Base-by-base conservation (phyloP, 92 coral and sea anemone species). In the Palythoa caribaeorum region DNA sequence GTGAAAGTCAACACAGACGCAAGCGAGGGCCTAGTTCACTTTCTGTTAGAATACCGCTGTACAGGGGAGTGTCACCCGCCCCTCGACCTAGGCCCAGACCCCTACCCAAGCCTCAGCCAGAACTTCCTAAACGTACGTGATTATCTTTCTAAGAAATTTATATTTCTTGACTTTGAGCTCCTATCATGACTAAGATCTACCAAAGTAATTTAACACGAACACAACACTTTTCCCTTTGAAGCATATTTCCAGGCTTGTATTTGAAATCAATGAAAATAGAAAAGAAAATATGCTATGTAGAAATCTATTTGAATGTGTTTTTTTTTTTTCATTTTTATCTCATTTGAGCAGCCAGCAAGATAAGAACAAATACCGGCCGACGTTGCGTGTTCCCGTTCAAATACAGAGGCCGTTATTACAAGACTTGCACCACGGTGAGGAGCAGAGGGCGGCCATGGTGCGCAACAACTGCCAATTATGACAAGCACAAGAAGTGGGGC, bases 1-100 rank as follows among this genome's bases (percentile, higher is more conserved):
- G 10, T 72, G 73, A 79, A 17, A 60, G 39, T 65, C 84, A 62
- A 79, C 73, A 62, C 50, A 40, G 39, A 4, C 84, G 84, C 47
- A 79, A 40, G 15, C 52, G 73, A 60, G 84, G 84, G 3, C 84
- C 84, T 2, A 79, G 84, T 52, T 28, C 72, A 79, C 71, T 79
- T 39, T 79, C 84, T 38, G 15, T 79, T 65, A 79, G 84, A 68
- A 79, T 79, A 79, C 84, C 84, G 84, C 84, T 79, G 55, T 79
- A 79, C 84, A 79, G 71, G 20, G 84, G 84, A 79, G 84, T 79
- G 40, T 62, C 59, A 38, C 84, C 84, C 10, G 73, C 44, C 9
- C n/a, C 35, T 14, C 84, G 84, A 38, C 84, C 84, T 39, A 38
- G 52, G 20, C 73, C 84, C 16, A 79, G 84, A 21, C 84, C 84